Conservation (phyloP, 1,140 invertebrate genomes). For the Eciton burchellii region DNA sequence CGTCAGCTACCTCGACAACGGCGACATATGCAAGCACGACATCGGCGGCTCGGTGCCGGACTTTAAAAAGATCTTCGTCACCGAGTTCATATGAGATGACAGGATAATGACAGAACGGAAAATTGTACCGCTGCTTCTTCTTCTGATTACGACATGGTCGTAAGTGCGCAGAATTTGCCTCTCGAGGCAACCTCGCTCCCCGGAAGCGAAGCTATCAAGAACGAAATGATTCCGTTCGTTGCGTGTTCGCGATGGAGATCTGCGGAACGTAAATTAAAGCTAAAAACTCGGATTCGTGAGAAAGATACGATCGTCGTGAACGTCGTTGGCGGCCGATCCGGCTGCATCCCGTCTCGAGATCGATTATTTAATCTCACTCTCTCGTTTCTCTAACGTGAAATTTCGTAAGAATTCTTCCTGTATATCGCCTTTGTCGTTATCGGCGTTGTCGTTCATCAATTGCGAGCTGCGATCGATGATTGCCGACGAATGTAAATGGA, state of each 20-base stretch:
- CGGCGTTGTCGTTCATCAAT: too few relatives aligned
- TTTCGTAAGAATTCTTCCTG: not conserved
- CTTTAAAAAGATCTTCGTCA: slow-evolving; percentile 86
- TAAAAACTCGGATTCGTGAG: not conserved
- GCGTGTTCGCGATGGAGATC: too few relatives aligned
- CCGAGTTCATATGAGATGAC: slow-evolving; percentile 84
- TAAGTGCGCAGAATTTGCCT: slow-evolving; percentile 1
- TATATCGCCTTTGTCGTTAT: too few relatives aligned
- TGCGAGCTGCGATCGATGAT: not conserved
- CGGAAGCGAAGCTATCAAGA: not conserved
- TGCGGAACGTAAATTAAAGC: not conserved
- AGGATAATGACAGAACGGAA: not conserved
- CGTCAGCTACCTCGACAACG: slow-evolving; percentile 80
- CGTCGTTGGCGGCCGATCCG: not conserved
- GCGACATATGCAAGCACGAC: slow-evolving; percentile 81
- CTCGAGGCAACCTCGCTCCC: too few relatives aligned
- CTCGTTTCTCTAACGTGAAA: not conserved
- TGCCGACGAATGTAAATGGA: not conserved
- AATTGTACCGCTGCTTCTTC: slow-evolving; percentile 9
- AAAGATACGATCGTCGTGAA: slow-evolving; percentile 12
- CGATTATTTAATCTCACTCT: not conserved
- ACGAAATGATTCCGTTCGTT: not conserved
- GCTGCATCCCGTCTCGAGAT: not conserved
- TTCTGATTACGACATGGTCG: not conserved
- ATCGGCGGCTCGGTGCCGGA: slow-evolving; percentile 85